Evolutionary conservation across 1,140 invertebrate species (phyloP), one percentile per base, ranked within the genome.

Genomic region (Papilio aristodemus): DNA sequence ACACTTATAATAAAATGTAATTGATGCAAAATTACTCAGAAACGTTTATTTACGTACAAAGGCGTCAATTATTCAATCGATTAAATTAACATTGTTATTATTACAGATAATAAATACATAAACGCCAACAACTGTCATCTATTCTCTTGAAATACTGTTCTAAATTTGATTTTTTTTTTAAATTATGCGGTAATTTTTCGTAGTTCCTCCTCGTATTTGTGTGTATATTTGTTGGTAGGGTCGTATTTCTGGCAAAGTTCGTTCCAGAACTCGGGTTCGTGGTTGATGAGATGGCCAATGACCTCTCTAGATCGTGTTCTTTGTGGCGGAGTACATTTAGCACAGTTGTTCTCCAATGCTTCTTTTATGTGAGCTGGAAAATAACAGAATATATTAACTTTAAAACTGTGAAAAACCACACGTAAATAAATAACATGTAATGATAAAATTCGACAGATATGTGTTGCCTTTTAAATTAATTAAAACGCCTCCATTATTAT

Each of bases 291-390:
- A 43, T 79, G 87, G 13, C 75, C 75, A 59, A 94, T 86, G 11
- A 95, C 92, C 73, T 93, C 93, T 22, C 93, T 89, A 4, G 92
- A 85, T 6, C 91, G 90, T 0, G 81, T 67, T 22, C 83, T 92
- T 72, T 95, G 94, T 39, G 90, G 92, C 0, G 92, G 86, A 7
- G 91, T 93, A 68, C 94, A 95, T 75, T 94, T 94, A 9, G 66
- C 77, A 76, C 94, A 95, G 5, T 93, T 92, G 19, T 93, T 94
- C 71, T 92, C 85, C 10, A 95, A 68, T 0, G 94, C 94, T 46
- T 95, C 94, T 0, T 91, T 92, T 19, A 95, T 85, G 8, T 82
- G 80, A 64, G 73, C 82, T 84, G 71, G 3, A 71, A 93, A 43
- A 46, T 17, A 58, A 22, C 2, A 50, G 19, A 22, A 19, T 19